Conservation (phyloP, 1,140 invertebrate genomes). For the Steinernema feltiae region DNA sequence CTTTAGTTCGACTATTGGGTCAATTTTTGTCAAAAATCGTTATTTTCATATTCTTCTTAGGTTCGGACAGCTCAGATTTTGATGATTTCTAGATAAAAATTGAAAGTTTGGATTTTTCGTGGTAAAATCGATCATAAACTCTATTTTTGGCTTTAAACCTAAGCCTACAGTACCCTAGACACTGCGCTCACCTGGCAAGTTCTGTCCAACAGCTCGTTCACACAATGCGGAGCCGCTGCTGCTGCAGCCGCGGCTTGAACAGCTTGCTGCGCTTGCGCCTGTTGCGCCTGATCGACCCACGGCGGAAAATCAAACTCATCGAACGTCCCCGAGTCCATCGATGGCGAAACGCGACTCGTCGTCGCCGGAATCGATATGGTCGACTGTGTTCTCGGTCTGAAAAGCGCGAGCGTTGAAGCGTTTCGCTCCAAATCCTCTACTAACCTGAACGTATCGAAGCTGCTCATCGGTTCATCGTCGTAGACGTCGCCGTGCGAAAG, state of each 20-base stretch:
- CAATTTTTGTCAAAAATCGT: no score
- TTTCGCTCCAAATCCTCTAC: conserved; percentile 25
- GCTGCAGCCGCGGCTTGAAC: conserved; percentile 26
- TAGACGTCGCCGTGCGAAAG: conserved; percentile 35
- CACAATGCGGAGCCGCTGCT: conserved; percentile 31
- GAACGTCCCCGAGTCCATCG: conserved; percentile 38
- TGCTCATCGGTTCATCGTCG: conserved; percentile 26
- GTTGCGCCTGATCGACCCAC: conserved; percentile 39
- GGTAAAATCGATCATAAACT: no score
- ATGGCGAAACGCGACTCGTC: conserved; percentile 41
- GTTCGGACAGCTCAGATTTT: no score
- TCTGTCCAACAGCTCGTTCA: conserved; percentile 42
- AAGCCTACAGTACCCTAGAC: no score
- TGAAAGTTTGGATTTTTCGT: no score
- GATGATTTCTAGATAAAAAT: no score
- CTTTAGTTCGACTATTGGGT: no score
- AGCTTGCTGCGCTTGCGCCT: not conserved
- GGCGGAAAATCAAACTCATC: conserved; percentile 54
- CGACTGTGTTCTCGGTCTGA: conserved; percentile 46
- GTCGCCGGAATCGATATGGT: conserved; percentile 44
- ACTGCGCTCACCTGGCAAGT: conserved; percentile 45
- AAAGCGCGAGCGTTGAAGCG: conserved; percentile 36
- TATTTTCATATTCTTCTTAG: no score
- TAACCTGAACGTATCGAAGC: not conserved
- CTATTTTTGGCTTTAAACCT: no score